These are phyloP conservation scores for Pyrocephalus nanus DNA, from an alignment of 2,797 vertebrate genomes.

Conservation along the genomic window DNA sequence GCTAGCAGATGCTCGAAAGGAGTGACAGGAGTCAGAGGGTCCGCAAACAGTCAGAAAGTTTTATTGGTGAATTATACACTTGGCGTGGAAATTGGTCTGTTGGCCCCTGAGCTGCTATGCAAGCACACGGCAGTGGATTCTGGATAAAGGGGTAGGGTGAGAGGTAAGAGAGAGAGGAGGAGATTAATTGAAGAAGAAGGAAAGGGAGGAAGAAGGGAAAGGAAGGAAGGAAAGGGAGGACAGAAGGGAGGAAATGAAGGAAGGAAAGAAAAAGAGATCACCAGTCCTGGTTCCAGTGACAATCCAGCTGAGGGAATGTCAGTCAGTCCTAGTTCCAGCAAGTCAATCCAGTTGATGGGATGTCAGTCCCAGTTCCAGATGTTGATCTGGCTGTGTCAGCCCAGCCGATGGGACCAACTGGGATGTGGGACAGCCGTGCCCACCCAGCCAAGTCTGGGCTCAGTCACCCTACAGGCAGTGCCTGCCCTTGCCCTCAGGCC, in stretches of 20 bases:
- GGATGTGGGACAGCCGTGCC: background rate
- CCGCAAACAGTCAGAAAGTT: background rate
- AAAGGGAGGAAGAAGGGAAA: no score
- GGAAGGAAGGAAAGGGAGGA: no score
- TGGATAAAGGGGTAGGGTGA: background rate
- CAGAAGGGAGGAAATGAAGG: no score
- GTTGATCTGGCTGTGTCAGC: background rate
- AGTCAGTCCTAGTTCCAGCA: background rate
- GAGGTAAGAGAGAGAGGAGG: background rate
- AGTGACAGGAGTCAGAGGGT: background rate
- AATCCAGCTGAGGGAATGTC: background rate
- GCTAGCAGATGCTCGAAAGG: background rate
- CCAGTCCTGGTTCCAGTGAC: background rate
- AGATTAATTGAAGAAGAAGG: no score
- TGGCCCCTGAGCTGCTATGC: background rate
- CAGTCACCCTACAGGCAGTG: background rate
- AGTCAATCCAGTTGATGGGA: background rate
- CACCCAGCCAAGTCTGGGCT: background rate
- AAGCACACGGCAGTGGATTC: no score
- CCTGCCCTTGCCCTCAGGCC: accelerated
- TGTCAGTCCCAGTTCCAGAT: background rate
- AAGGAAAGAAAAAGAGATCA: background rate
- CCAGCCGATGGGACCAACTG: background rate
- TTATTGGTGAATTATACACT: background rate
- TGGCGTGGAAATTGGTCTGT: background rate